Evolutionary conservation across 2,113 vertebrate genomes (phyloP), one percentile per base, ranked within the genome.

Genomic region (Gasterosteus nipponicus): DNA sequence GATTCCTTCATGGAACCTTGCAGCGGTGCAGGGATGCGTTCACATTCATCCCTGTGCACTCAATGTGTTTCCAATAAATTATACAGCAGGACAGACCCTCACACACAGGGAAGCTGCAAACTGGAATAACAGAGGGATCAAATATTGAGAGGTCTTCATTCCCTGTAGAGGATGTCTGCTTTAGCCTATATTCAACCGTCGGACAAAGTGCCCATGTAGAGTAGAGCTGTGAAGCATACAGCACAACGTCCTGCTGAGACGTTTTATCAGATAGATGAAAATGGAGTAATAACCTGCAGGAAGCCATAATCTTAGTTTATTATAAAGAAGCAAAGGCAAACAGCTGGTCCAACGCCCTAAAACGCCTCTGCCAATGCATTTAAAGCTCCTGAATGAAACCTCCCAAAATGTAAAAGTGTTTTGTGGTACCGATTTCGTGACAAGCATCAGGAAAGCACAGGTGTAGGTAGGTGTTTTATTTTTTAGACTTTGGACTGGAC

Each of bases 41-140:
- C 65, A 67, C 65, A 39, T 73, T 81, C 56, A 38, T 54, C 33
- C 18, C 63, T 74, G 51, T 73, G 59, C 73, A 68, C 81, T 63
- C 56, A 80, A 86, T 4, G 69, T 75, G 72, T 76, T 84, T 84
- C 61, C 22, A 29, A 80, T 93, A 53, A 93, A 91, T 92, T 89
- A 93, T 89, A 79, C 76, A 92, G 58, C 61, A 79, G 31, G 70
- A 82, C 81, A 90, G 82, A 81, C 78, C 83, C 74, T 53, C 67
- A 86, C 80, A 86, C 81, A 86, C 78, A 86, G 83, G 85, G 69
- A 86, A 69, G 76, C 81, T 83, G 68, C 62, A 78, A 79, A 84
- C 47, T 33, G 82, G 71, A 83, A 78, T 80, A 86, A 73, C 11
- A n/a, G 53, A 65, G 47, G 60, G 67, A 90, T 93, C 29, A 93